These are phyloP conservation scores for Lasioglossum figueresi DNA, from an alignment of 2,888 invertebrate species.

Conservation along the genomic window DNA sequence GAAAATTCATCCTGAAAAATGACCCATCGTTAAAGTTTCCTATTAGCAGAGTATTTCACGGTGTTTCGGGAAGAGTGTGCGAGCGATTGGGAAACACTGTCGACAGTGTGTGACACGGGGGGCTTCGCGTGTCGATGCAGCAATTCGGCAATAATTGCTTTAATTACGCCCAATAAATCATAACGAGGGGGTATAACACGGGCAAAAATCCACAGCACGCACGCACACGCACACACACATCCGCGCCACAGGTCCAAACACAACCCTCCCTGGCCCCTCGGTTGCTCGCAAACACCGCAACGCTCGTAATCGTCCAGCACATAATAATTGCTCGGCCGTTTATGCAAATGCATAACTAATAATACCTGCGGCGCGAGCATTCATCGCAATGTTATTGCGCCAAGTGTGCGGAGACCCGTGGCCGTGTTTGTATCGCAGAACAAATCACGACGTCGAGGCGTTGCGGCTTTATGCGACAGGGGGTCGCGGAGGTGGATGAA, in stretches of 20 bases:
- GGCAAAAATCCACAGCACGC: not conserved
- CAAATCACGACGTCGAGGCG: conserved; percentile 39
- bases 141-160: conserved; percentile 2
- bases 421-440: conserved; percentile 37
- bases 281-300: not conserved
- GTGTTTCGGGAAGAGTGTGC: not conserved
- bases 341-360: conserved; percentile 72
- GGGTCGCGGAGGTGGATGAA: not conserved
- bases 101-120: not conserved
- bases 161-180: conserved; percentile 9
- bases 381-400: conserved; percentile 68
- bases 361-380: conserved; percentile 54
- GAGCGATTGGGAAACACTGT: not conserved
- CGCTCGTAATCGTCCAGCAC: conserved; percentile 51
- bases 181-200: not conserved
- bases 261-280: not conserved
- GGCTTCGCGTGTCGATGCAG: not conserved
- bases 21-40: not conserved
- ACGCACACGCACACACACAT: not conserved
- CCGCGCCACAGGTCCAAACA: not conserved
- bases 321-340: conserved; percentile 67
- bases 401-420: conserved; percentile 33
- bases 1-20: not conserved
- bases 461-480: not conserved
- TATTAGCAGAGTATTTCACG: not conserved